Evolutionary conservation across 2,113 vertebrate species (phyloP).

Genomic region (Petrocephalus microphthalmus): DNA sequence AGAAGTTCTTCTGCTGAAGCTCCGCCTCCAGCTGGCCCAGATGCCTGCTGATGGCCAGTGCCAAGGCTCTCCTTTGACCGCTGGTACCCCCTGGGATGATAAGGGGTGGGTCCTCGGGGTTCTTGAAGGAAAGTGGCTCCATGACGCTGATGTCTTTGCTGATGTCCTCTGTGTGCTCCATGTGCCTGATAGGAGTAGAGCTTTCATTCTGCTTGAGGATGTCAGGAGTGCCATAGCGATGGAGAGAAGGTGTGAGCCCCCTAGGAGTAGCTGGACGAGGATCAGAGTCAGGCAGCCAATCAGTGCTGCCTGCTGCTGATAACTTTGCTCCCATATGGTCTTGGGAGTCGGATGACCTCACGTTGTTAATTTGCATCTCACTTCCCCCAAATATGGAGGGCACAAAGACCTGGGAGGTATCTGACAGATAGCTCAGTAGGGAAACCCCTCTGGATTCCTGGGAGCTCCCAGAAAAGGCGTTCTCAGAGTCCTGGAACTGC

Average conservation of each 20-base stretch:
- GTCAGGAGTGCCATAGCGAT: conserved; percentile 60
- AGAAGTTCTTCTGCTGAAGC: conserved; percentile 35
- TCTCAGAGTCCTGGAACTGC: conserved; percentile 55
- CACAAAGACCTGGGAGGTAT: conserved; percentile 54
- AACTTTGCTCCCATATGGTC: conserved; percentile 41
- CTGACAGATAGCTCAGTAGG: conserved; percentile 73
- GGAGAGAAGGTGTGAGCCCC: conserved; percentile 34
- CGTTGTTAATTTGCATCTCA: conserved; percentile 30
- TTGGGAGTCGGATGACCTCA: conserved; percentile 36
- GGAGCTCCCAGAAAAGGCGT: conserved; percentile 46
- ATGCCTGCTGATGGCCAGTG: conserved; percentile 45
- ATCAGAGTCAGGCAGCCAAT: conserved; percentile 27
- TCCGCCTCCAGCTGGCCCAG: conserved; percentile 63
- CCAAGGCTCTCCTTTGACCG: conserved; percentile 36
- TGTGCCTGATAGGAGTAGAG: neutral
- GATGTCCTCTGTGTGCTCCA: neutral
- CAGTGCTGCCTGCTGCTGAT: conserved; percentile 41
- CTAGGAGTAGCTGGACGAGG: conserved; percentile 31
- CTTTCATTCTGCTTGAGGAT: conserved; percentile 65
- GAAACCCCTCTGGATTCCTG: conserved; percentile 63
- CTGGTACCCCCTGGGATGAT: neutral
- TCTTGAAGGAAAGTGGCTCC: conserved; percentile 23
- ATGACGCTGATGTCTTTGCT: neutral
- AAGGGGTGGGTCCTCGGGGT: conserved; percentile 17
- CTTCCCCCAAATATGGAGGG: conserved; percentile 39